phyloP scores from a whole-genome alignment of 2,113 vertebrate species.

The Protomyctophum bolini region DNA sequence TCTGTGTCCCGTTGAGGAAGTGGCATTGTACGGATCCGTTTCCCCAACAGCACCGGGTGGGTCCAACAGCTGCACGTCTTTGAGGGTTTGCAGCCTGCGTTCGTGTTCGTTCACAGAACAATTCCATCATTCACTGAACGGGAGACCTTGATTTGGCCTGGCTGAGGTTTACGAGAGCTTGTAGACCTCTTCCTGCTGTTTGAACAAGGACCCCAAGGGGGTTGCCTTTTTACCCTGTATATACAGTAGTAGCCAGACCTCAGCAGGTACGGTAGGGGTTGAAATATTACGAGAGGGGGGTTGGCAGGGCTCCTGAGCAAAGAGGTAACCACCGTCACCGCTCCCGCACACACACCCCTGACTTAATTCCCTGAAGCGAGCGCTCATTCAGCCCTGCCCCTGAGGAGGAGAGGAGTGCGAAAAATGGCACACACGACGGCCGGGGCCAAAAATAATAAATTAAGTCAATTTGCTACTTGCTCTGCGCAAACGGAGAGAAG shows the following conservation, averaged over 20 bases:
- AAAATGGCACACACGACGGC: slow-evolving; percentile 48
- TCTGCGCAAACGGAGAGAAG: slow-evolving; percentile 41
- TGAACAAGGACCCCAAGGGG: slow-evolving; percentile 50
- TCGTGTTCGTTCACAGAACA: background rate
- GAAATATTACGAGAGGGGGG: slow-evolving; percentile 31
- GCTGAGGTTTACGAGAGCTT: slow-evolving; percentile 45
- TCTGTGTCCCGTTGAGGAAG: too few species aligned
- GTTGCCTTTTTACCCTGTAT: slow-evolving; percentile 48
- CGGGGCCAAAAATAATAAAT: slow-evolving; percentile 77
- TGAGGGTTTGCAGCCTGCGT: slow-evolving; percentile 5
- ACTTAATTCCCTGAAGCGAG: slow-evolving; percentile 63
- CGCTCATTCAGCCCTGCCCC: slow-evolving; percentile 52
- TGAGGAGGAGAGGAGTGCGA: slow-evolving; percentile 50
- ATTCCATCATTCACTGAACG: background rate
- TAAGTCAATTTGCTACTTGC: slow-evolving; percentile 67
- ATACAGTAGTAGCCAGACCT: slow-evolving; percentile 59
- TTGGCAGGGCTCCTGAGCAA: slow-evolving; percentile 61
- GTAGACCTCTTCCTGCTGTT: slow-evolving; percentile 34
- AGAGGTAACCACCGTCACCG: slow-evolving; percentile 46
- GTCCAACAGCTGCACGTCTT: slow-evolving; percentile 13
- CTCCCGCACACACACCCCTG: slow-evolving; percentile 22
- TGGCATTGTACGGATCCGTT: background rate
- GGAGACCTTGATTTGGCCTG: slow-evolving; percentile 33
- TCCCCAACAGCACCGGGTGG: slow-evolving; percentile 35
- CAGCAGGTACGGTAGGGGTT: slow-evolving; percentile 70